A percentile compares a stretch with the other conserved stretches of the same genome.
Conservation (phyloP, 2,888 invertebrate genomes). For the Lumbricus terrestris region DNA sequence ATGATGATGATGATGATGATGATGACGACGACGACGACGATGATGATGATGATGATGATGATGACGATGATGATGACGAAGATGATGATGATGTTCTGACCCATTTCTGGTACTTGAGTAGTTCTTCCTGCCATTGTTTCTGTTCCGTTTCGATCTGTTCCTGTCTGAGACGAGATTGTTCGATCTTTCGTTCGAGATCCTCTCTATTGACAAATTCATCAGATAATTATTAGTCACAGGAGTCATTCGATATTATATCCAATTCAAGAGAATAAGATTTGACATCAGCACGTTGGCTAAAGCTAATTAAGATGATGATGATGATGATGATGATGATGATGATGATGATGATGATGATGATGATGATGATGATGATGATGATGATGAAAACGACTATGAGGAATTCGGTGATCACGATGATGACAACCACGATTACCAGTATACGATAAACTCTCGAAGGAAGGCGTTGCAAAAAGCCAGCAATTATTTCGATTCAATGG, state of each 20-base stretch:
- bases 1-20: conserved; percentile 1
- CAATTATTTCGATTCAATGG: neutral
- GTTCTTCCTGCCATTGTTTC: conserved; percentile 21
- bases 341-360: neutral
- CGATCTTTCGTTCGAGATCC: conserved; percentile 17
- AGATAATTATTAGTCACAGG: too few species aligned
- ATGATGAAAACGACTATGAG: neutral
- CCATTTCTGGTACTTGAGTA: conserved; percentile 16
- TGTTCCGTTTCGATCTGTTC: conserved; percentile 4
- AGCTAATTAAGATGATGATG: neutral
- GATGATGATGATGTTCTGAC: neutral
- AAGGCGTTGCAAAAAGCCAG: neutral
- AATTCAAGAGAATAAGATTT: too few species aligned
- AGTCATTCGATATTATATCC: too few species aligned
- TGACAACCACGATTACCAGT: too few species aligned
- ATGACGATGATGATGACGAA: neutral
- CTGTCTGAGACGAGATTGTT: conserved; percentile 19
- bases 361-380: neutral
- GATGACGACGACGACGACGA: neutral
- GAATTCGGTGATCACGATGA: neutral
- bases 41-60: conserved; percentile 7
- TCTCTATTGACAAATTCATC: neutral
- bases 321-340: neutral
- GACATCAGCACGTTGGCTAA: neutral
- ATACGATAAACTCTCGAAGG: neutral